A percentile compares a stretch with the other conserved stretches of the same genome.
Conservation (phyloP, 2,113 vertebrate species). For the Nipponia nippon region DNA sequence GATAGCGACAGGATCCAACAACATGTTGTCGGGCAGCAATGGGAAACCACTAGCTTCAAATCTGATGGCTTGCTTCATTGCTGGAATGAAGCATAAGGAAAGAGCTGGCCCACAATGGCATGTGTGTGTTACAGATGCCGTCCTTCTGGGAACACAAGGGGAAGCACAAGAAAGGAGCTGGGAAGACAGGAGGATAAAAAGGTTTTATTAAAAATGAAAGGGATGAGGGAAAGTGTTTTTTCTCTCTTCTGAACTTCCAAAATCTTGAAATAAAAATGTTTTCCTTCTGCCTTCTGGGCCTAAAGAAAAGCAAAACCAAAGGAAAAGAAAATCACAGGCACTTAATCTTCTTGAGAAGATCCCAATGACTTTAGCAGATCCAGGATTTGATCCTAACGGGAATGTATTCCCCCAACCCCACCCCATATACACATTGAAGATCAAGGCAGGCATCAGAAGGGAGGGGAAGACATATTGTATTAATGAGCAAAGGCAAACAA, state of each 20-base stretch:
- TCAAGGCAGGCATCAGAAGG: neutral
- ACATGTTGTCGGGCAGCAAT: neutral
- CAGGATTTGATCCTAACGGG: neutral
- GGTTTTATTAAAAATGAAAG: neutral
- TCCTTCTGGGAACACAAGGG: neutral
- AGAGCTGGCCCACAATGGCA: neutral
- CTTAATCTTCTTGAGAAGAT: neutral
- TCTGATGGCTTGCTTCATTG: neutral
- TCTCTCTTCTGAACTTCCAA: neutral
- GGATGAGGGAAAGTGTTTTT: neutral
- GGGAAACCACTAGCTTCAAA: neutral
- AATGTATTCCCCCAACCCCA: no score
- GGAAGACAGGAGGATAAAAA: neutral
- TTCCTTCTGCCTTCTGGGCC: neutral
- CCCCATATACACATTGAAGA: rapidly evolving
- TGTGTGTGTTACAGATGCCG: rapidly evolving
- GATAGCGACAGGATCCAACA: neutral
- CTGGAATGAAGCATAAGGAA: neutral
- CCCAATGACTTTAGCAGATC: neutral
- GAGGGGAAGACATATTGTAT: neutral
- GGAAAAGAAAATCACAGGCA: neutral
- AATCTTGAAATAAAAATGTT: neutral
- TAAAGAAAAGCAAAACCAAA: neutral
- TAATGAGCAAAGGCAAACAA: neutral
- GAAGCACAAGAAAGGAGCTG: neutral